phyloP scores from a whole-genome alignment of 2,113 vertebrate genomes.

The Ceuthmochares aereus region DNA sequence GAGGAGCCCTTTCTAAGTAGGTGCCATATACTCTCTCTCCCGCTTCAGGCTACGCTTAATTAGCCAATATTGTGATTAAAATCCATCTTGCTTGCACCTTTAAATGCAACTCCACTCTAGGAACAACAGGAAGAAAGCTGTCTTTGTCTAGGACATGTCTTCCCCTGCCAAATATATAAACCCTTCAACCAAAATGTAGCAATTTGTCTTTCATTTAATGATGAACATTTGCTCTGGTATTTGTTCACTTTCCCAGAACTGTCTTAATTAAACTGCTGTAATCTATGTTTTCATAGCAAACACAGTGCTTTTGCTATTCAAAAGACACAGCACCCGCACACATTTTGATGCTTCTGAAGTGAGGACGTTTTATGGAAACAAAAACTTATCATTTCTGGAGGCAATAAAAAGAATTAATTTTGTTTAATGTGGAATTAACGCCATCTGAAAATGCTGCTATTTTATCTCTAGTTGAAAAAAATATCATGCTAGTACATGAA shows the following conservation, averaged over 20 bases:
- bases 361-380: background rate
- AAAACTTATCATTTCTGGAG: constrained; percentile 10
- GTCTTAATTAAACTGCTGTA: constrained; percentile 35
- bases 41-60: background rate
- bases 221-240: background rate
- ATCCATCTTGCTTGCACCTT: background rate
- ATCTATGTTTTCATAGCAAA: constrained; percentile 29
- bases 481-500: background rate
- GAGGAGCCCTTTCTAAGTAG: background rate
- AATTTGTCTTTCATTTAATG: constrained; percentile 5
- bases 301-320: constrained; percentile 1
- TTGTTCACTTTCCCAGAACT: constrained; percentile 17
- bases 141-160: background rate
- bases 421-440: background rate
- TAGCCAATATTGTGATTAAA: background rate
- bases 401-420: background rate
- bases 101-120: background rate
- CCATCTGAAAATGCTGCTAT: background rate
- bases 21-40: background rate
- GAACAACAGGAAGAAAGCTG: background rate
- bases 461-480: background rate
- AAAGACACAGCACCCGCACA: background rate
- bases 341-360: background rate
- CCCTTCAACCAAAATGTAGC: background rate
- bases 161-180: background rate